These are phyloP conservation scores for Antidorcas marsupialis DNA, from an alignment of 2,113 vertebrate species.

Conservation along the genomic window DNA sequence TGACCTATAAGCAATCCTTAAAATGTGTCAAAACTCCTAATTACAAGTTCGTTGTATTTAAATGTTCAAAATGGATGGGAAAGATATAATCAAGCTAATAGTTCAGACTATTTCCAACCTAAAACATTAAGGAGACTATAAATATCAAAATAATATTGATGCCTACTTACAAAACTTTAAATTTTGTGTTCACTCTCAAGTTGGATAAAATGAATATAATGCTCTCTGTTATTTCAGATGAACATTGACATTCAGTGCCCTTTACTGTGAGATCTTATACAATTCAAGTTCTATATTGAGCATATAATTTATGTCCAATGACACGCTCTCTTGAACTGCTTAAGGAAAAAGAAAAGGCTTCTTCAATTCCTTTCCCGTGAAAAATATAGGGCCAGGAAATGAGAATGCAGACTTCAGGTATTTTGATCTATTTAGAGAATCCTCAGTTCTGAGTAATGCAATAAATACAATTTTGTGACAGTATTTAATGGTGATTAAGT, in stretches of 20 bases:
- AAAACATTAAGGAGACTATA: neutral
- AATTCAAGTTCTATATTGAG: conserved; percentile 35
- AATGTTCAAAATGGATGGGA: neutral
- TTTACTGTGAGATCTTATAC: conserved; percentile 23
- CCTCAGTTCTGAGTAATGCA: neutral
- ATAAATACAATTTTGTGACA: neutral
- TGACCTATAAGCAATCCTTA: neutral
- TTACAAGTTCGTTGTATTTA: neutral
- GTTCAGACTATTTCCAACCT: neutral
- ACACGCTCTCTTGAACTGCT: conserved; percentile 9
- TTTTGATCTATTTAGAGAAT: neutral
- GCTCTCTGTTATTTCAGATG: conserved; percentile 32
- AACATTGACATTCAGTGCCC: conserved; percentile 22
- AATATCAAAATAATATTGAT: conserved; percentile 30
- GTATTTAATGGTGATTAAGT: neutral
- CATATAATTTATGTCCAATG: conserved; percentile 39
- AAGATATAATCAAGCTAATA: neutral
- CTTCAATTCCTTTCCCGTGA: neutral
- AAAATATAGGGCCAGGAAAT: neutral
- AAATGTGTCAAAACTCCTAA: neutral
- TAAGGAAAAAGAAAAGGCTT: neutral
- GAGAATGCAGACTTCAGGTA: neutral
- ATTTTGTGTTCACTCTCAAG: conserved; percentile 38
- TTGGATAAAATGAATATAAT: conserved; percentile 38
- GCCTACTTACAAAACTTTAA: neutral